Evolutionary conservation across 2,888 invertebrate species (phyloP).

Genomic region (Lamellibrachia columna): DNA sequence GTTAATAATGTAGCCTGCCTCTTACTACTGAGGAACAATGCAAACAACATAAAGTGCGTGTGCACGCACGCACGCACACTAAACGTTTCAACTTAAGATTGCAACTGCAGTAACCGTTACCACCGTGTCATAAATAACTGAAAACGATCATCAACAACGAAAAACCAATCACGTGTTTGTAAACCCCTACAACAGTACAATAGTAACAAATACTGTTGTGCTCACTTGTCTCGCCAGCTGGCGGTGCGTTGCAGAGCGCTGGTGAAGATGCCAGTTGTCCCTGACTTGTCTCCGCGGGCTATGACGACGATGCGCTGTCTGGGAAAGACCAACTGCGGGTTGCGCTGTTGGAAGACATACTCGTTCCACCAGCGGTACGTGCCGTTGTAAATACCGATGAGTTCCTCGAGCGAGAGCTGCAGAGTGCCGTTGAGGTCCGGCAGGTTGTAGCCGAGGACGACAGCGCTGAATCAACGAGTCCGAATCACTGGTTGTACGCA

Average conservation of each 20-base stretch:
- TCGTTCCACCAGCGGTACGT: constrained; percentile 29
- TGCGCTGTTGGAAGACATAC: constrained; percentile 20
- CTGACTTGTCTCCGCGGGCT: constrained; percentile 35
- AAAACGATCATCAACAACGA: too few species aligned
- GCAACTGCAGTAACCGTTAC: too few species aligned
- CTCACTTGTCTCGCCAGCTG: background rate
- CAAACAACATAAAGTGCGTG: background rate
- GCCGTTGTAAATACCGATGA: constrained; percentile 34
- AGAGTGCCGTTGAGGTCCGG: constrained; percentile 16
- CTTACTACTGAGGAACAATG: background rate
- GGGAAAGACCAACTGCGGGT: constrained; percentile 27
- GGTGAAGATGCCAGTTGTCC: constrained; percentile 25
- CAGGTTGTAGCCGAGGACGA: constrained; percentile 37
- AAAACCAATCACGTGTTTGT: too few species aligned
- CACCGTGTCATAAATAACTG: too few species aligned
- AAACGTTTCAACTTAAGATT: too few species aligned
- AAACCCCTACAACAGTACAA: background rate
- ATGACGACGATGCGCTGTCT: constrained; percentile 33
- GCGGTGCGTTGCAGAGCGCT: background rate
- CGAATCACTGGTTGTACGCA: background rate
- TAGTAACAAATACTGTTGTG: background rate
- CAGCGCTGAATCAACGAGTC: constrained; percentile 32
- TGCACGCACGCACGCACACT: background rate
- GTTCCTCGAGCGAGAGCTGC: constrained; percentile 22
- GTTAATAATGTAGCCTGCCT: too few species aligned